Evolutionary conservation across 2,113 vertebrate genomes (phyloP).

Genomic region (Sminthopsis crassicaudata): DNA sequence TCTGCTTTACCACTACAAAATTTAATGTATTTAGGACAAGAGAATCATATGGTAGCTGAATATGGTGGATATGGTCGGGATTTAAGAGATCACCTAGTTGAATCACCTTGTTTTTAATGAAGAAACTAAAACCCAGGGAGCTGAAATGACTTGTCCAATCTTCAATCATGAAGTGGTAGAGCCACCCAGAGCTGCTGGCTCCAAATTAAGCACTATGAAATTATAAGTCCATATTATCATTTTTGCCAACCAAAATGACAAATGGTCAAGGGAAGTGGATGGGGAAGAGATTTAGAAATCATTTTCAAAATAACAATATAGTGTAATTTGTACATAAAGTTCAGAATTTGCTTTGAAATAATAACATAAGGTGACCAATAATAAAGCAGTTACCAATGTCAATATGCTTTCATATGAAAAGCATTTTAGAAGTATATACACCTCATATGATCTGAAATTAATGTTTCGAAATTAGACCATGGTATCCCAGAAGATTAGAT

Average conservation of each 20-base stretch:
- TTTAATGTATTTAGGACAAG: not conserved
- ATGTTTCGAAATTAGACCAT: not conserved
- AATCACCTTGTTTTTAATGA: not conserved
- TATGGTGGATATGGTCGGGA: not conserved
- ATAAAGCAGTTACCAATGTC: not conserved
- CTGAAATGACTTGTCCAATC: not conserved
- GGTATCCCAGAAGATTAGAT: not conserved
- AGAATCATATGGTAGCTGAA: not conserved
- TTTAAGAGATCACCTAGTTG: not conserved
- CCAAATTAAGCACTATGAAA: not conserved
- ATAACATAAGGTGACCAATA: not conserved
- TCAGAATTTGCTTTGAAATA: not conserved
- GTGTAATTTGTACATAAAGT: not conserved
- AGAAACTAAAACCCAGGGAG: not conserved
- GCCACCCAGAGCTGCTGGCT: not conserved
- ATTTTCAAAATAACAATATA: not conserved
- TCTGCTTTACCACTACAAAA: not conserved
- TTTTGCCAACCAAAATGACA: not conserved
- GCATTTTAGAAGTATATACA: not conserved
- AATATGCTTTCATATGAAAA: not conserved
- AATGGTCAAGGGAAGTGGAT: not conserved
- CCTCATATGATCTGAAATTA: not conserved
- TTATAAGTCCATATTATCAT: not conserved
- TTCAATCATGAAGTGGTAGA: not conserved
- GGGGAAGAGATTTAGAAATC: not conserved